Evolutionary conservation across 2,888 invertebrate genomes (phyloP).

Genomic region (Chloroclystis v-ata): DNA sequence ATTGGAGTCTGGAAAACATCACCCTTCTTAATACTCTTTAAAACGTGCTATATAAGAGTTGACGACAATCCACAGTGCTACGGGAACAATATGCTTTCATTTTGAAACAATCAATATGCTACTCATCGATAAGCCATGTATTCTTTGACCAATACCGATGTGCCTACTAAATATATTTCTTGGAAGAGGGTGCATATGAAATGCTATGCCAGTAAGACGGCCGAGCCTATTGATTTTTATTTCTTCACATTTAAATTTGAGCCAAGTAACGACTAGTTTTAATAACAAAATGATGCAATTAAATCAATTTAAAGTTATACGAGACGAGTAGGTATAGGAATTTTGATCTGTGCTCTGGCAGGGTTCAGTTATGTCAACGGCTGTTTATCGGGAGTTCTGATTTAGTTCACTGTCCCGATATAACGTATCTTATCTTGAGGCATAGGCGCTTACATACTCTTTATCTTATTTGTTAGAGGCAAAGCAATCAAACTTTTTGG

Average conservation of each 20-base stretch:
- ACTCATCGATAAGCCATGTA: not conserved
- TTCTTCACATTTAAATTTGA: not conserved
- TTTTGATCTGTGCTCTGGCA: too few relatives aligned
- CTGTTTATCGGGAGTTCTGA: slow-evolving; percentile 63
- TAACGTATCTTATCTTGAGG: slow-evolving; percentile 46
- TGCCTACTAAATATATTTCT: not conserved
- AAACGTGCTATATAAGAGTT: too few relatives aligned
- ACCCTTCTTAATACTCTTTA: too few relatives aligned
- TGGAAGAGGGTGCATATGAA: not conserved
- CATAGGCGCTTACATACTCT: slow-evolving; percentile 47
- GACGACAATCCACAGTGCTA: too few relatives aligned
- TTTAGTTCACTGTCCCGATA: slow-evolving; percentile 35
- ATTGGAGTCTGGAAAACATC: slow-evolving; percentile 7
- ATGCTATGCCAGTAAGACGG: too few relatives aligned
- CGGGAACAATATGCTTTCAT: too few relatives aligned
- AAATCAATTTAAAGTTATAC: too few relatives aligned
- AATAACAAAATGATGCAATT: too few relatives aligned
- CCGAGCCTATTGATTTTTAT: too few relatives aligned
- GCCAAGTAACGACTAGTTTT: not conserved
- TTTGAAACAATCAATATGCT: not conserved
- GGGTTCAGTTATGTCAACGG: slow-evolving; percentile 54
- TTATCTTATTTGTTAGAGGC: slow-evolving; percentile 67
- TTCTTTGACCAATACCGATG: not conserved
- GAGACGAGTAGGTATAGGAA: too few relatives aligned
- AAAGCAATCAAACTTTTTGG: slow-evolving; percentile 50